Base-by-base conservation (phyloP, 2,888 invertebrate genomes). In the Athalia circularis region DNA sequence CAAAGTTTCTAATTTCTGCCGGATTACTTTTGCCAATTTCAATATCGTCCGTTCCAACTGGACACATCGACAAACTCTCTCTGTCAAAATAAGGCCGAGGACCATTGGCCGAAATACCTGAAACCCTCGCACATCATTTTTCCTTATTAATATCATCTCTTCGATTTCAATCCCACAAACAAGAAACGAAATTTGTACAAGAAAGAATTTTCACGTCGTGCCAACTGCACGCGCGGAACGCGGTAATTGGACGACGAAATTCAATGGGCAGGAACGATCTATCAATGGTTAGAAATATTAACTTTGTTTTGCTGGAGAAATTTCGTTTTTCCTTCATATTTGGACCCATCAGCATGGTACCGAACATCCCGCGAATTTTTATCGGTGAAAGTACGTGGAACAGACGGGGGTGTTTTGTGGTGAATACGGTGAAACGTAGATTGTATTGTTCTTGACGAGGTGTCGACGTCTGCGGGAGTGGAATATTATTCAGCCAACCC, bases 211-310 rank as follows among this genome's bases (percentile, higher is more conserved):
- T 7, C 6, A 29, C 62, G 62, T 75, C n/a, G 61, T 50, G 75
- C 47, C 54, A 74, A 29, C 29, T 29, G 47, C 61, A 61, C 61
- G 74, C 74, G 61, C 47, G 13, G 74, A 50, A 61, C 62, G 61
- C 64, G 61, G 15, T 50, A 75, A 62, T 75, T 75, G 62, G 62
- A 62, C 6, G 75, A 15, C 50, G 15, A 75, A 52, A 52, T 64
- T 8, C 75, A 52, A n/a, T 43, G 62, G 13, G 15, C 48, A 50
- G 62, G 75, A 75, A 75, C 75, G 52, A 62, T 48, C 62, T 29
- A 62, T 72, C 15, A n/a, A n/a, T 13, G 15, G 52, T 50, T 8
- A 50, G 13, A n/a, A 62, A 13, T 9, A n/a, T 50, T 50, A 11
- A 48, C 50, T 62, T 9, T 64, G 13, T 29, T 15, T 59, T 45